Base-by-base conservation (phyloP, 1,140 invertebrate genomes). In the Neuroterus valhalla region DNA sequence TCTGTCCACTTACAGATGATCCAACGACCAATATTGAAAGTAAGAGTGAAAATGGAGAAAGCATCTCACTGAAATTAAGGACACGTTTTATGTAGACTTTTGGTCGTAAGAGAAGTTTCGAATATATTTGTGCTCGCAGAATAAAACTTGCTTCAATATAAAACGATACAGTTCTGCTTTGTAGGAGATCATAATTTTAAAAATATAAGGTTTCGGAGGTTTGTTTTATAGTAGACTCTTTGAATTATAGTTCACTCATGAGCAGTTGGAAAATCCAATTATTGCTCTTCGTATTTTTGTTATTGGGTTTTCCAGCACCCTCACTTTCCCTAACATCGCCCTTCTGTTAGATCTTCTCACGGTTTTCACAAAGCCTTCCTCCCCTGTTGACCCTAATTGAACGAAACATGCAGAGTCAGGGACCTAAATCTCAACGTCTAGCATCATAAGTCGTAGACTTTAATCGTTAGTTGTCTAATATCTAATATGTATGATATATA, bases 21-120 rank as follows among this genome's bases (percentile, higher is more conserved):
- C 71, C n/a, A 8, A 73, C 14, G 19, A 71, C 1, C 14, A 78
- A 15, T 6, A 69, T 44, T 5, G 23, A 4, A 23, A 74, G 42
- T 67, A 21, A 67, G 17, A 46, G 38, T 38, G 8, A 26, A n/a
- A 26, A 12, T 23, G 15, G 19, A 19, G 14, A 50, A 26, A n/a
- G n/a, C 78, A 79, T 79, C 42, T 76, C 55, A 19, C 78, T 76
- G 72, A 4, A 74, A 69, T 21, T 17, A 45, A n/a, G 26, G 66
- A 66, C 26, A 62, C 15, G n/a, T 15, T 48, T 17, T 48, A 38
- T 38, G 6, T 38, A 38, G 31, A 38, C 31, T 38, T 8, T 38
- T 38, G 31, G 31, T 0, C 10, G 6, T 8, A 38, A 38, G 10
- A 38, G 31, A 38, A 38, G 31, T 38, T 38, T 38, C 10, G 5